Base-by-base conservation (phyloP, 2,888 invertebrate species). In the Caenorhabditis becei region DNA sequence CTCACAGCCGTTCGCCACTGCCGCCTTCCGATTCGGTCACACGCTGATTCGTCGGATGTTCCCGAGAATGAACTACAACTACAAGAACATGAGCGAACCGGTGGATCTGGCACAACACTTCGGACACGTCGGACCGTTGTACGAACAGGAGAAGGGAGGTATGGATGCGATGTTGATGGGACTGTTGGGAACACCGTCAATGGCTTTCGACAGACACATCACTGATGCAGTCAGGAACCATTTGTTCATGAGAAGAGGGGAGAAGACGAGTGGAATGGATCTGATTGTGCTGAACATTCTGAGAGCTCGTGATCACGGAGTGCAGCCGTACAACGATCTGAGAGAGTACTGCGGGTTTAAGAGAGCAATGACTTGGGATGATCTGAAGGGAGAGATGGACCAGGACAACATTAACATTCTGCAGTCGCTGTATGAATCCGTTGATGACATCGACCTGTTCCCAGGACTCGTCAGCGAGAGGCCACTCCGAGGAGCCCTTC, bases 381-480 rank as follows among this genome's bases (percentile, higher is more conserved):
- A 97, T 91, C 92, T 97, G 35, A 82, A 69, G 62, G 66, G 62
- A 20, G 93, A 94, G 41, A 93, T 96, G 88, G 95, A 95, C 88
- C 91, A 92, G 0, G 93, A 93, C 7, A 94, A 95, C 18, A 86
- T 91, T 51, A 80, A 83, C 41, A 88, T 90, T n/a, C 80, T 90
- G 3, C 75, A 84, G 61, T 82, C 87, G 1, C 85, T 90, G 7
- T 91, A 90, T 86, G 92, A 92, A 14, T 94, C 95, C 2, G 97
- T 97, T 0, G 97, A 97, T 89, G 97, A 98, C 91, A 96, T 98
- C 77, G 93, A 98, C 92, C 93, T 97, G 3, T 98, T 97, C 94
- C 96, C 97, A 0, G 97, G 97, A n/a, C 95, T 96, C 2, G 94
- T 97, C 94, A 95, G 96, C 86, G 94, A 94, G 91, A 93, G 95